Evolutionary conservation across 2,113 vertebrate species (phyloP).

Genomic region (Semnornis frantzii): DNA sequence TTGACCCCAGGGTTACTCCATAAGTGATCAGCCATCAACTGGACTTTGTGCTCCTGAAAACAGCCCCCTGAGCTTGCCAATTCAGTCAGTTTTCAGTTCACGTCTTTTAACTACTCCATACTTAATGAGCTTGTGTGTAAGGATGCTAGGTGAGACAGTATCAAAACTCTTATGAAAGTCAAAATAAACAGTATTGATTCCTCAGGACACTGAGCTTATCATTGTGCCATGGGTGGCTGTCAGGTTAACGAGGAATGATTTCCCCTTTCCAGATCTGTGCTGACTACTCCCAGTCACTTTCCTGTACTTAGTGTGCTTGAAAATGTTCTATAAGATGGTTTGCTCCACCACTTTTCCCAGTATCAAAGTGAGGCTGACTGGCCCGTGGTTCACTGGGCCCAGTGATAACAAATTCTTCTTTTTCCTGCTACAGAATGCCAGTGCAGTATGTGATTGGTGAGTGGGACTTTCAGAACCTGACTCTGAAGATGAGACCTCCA

Average conservation of each 20-base stretch:
- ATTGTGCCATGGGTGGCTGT: not conserved
- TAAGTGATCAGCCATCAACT: not conserved
- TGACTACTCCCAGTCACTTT: not conserved
- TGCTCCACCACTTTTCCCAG: not conserved
- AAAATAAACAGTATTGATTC: not conserved
- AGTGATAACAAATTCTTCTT: not conserved
- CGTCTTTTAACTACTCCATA: not conserved
- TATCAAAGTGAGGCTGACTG: not conserved
- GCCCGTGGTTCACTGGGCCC: not conserved
- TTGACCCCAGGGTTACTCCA: not conserved
- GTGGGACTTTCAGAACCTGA: slow-evolving; percentile 94
- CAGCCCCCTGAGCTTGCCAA: not conserved
- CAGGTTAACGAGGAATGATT: not conserved
- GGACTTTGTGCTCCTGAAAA: not conserved
- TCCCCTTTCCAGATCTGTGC: not conserved
- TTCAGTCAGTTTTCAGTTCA: not conserved
- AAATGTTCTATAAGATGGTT: not conserved
- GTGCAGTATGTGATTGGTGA: slow-evolving; percentile 96
- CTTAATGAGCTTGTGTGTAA: not conserved
- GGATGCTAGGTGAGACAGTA: not conserved
- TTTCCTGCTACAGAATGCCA: slow-evolving; percentile 82
- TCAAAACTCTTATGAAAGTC: not conserved
- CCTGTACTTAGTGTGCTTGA: not conserved
- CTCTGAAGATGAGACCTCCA: slow-evolving; percentile 90
- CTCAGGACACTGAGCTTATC: not conserved